Evolutionary conservation across 2,888 invertebrate genomes (phyloP).

Genomic region (Ornithoptera priamus): DNA sequence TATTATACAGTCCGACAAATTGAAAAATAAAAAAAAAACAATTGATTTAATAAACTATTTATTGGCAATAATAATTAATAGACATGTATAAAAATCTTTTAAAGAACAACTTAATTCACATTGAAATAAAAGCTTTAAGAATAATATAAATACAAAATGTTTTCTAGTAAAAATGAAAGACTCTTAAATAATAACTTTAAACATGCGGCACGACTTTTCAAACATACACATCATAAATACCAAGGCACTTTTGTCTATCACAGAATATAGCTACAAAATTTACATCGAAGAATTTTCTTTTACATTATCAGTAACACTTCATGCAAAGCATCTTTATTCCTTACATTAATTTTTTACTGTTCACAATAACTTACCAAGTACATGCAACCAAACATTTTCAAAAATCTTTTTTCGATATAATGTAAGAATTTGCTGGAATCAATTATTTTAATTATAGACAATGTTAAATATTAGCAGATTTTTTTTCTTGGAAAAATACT

Average conservation of each 20-base stretch:
- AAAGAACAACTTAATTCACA: constrained; percentile 13
- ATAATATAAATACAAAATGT: constrained; percentile 27
- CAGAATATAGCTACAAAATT: constrained; percentile 60
- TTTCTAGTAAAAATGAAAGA: constrained; percentile 5
- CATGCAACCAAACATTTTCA: constrained; percentile 4
- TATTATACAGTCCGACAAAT: neutral
- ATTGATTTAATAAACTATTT: constrained; percentile 27
- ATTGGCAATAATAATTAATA: constrained; percentile 36
- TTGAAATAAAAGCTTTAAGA: constrained; percentile 12
- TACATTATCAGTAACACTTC: constrained; percentile 16
- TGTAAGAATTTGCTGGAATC: neutral
- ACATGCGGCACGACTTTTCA: neutral
- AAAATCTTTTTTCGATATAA: neutral
- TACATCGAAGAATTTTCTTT: constrained; percentile 27
- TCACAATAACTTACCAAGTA: constrained; percentile 7
- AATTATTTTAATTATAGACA: neutral
- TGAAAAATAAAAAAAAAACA: neutral
- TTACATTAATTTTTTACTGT: constrained; percentile 10
- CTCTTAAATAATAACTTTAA: neutral
- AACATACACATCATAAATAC: constrained; percentile 34
- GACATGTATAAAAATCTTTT: constrained; percentile 19
- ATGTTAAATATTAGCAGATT: too few species aligned
- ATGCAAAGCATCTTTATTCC: constrained; percentile 16
- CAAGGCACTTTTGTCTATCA: constrained; percentile 73
- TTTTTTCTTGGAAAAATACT: too few species aligned